Percentiles rank a stretch among this genome's conserved stretches.
Evolutionary conservation across 2,113 vertebrate genomes (phyloP).

Genomic region (Daubentonia madagascariensis): DNA sequence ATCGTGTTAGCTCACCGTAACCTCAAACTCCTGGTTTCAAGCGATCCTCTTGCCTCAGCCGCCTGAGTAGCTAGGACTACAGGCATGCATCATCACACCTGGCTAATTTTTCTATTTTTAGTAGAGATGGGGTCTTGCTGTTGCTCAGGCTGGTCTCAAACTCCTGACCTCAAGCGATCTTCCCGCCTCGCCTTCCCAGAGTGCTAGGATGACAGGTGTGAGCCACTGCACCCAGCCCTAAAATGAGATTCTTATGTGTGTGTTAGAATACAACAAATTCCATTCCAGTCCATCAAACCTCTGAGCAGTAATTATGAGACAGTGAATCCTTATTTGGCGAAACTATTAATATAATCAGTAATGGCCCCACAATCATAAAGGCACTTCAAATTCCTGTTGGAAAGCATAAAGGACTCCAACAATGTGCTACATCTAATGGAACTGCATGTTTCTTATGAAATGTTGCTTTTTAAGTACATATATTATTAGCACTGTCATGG

Average conservation of each 20-base stretch:
- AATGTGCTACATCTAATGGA: constrained; percentile 27
- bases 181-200: no score
- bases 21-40: no score
- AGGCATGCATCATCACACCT: no score
- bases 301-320: constrained; percentile 54
- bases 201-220: no score
- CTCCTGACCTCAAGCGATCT: no score
- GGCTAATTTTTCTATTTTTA: no score
- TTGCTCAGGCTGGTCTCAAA: no score
- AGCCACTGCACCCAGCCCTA: background rate
- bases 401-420: constrained; percentile 53
- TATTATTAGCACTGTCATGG: constrained; percentile 49
- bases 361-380: background rate
- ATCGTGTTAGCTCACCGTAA: no score
- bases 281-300: constrained; percentile 7
- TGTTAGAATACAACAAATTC: constrained; percentile 14
- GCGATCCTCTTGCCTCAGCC: no score
- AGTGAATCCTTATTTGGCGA: constrained; percentile 13
- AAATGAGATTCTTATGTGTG: constrained; percentile 48
- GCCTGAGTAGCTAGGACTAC: no score
- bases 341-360: background rate
- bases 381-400: constrained; percentile 37
- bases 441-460: constrained; percentile 28
- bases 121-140: no score
- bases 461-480: constrained; percentile 27